These are phyloP conservation scores for Cynopterus sphinx DNA, from an alignment of 2,797 vertebrate genomes.

Conservation along the genomic window DNA sequence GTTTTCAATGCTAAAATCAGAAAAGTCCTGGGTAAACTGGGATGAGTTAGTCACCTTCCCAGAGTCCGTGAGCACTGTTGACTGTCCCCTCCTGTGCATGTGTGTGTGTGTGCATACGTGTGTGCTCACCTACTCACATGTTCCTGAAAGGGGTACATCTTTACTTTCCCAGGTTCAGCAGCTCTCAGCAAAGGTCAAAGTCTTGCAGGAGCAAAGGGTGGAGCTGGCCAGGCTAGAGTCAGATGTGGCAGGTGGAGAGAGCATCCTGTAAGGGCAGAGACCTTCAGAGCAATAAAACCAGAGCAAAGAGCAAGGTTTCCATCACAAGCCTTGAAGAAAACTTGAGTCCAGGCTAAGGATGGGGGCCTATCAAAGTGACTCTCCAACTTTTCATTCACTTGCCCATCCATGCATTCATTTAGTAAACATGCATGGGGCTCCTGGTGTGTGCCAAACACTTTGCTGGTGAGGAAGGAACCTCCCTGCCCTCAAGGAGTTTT, in stretches of 20 bases:
- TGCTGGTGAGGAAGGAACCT: background rate
- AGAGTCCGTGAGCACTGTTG: background rate
- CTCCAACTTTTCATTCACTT: background rate
- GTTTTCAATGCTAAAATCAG: background rate
- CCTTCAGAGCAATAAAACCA: background rate
- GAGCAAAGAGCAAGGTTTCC: constrained; percentile 45
- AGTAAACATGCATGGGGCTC: background rate
- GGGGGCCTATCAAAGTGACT: background rate
- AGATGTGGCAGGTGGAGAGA: background rate
- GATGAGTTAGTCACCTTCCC: background rate
- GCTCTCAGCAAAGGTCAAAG: background rate
- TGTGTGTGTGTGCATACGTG: rapidly evolving
- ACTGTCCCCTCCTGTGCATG: no score
- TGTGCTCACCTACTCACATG: background rate
- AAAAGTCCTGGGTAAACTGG: background rate
- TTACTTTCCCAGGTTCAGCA: background rate
- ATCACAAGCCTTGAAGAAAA: background rate
- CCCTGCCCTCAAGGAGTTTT: background rate
- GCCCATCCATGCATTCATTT: background rate
- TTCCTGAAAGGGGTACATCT: background rate
- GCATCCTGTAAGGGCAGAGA: background rate
- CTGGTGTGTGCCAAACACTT: background rate
- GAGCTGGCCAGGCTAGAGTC: background rate
- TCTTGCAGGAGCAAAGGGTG: background rate
- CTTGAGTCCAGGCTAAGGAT: background rate